Conservation (phyloP, 2,113 vertebrate species). For the Cavia aperea region DNA sequence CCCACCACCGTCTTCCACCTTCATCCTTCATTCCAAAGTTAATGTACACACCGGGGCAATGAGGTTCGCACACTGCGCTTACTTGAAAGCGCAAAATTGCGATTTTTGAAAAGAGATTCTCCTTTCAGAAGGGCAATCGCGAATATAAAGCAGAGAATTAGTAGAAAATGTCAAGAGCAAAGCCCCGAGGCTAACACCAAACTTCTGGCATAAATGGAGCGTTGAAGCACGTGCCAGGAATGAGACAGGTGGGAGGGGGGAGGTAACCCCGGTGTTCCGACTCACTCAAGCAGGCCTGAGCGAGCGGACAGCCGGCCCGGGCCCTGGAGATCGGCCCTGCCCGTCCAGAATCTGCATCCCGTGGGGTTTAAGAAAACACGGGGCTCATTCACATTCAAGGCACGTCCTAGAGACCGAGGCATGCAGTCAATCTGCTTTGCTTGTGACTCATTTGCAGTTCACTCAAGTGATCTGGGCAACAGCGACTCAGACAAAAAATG, state of each 20-base stretch:
- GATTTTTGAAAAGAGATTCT: slow-evolving; percentile 36
- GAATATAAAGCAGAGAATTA: slow-evolving; percentile 31
- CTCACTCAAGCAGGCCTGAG: neutral
- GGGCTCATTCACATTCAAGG: neutral
- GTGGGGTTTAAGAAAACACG: neutral
- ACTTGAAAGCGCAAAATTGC: slow-evolving; percentile 44
- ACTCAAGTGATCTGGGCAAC: neutral
- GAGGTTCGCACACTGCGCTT: neutral
- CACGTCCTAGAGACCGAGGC: neutral
- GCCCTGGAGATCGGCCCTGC: neutral
- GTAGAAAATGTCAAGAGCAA: neutral
- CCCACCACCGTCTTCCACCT: neutral
- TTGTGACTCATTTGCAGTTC: neutral
- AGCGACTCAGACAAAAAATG: neutral
- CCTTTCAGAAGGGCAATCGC: slow-evolving; percentile 40
- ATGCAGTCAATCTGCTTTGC: neutral
- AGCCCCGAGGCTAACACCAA: neutral
- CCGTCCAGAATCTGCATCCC: neutral
- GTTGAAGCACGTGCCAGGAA: neutral
- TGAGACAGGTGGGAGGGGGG: neutral
- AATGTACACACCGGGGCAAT: accelerated
- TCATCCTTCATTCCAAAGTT: neutral
- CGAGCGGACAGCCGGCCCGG: neutral
- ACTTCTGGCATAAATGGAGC: neutral
- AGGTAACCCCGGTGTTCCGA: neutral